Evolutionary conservation across 2,797 vertebrate genomes (phyloP).

Genomic region (Parauchenoglanis ngamensis): DNA sequence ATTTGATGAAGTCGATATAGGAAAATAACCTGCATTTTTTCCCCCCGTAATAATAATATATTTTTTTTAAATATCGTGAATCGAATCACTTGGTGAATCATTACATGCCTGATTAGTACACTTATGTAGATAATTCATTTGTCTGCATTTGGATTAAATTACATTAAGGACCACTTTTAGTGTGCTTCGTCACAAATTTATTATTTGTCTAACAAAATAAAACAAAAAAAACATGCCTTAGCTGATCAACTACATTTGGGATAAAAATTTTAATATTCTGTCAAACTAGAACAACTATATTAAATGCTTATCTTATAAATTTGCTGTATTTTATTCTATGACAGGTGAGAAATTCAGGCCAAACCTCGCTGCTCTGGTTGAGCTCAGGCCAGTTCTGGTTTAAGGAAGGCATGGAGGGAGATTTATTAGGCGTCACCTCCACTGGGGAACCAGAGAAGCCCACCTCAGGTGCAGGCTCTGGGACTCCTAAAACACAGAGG

Average conservation of each 20-base stretch:
- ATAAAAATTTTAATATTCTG: not conserved
- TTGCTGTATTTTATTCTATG: not conserved
- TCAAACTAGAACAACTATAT: not conserved
- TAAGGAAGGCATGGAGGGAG: slow-evolving; percentile 97
- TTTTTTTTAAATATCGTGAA: too few species aligned
- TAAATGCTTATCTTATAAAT: not conserved
- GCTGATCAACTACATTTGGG: slow-evolving; percentile 4
- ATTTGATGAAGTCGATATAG: too few species aligned
- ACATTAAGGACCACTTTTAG: not conserved
- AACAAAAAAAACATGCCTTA: not conserved
- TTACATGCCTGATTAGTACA: not conserved
- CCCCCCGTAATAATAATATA: too few species aligned
- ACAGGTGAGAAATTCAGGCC: slow-evolving; percentile 41
- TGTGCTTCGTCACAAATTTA: not conserved
- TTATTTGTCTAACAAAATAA: not conserved
- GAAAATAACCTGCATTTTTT: too few species aligned
- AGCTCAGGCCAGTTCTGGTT: slow-evolving; percentile 99
- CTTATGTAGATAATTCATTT: not conserved
- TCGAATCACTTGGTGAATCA: too few species aligned
- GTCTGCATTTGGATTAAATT: not conserved
- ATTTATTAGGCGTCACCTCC: slow-evolving; percentile 96
- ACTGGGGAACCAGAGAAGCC: slow-evolving; percentile 91
- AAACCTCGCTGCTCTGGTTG: slow-evolving; percentile 98
- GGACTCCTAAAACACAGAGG: slow-evolving; percentile 76
- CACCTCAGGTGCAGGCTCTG: slow-evolving; percentile 85